These are phyloP conservation scores for Macaria notata DNA, from an alignment of 2,888 invertebrate species.

Conservation along the genomic window DNA sequence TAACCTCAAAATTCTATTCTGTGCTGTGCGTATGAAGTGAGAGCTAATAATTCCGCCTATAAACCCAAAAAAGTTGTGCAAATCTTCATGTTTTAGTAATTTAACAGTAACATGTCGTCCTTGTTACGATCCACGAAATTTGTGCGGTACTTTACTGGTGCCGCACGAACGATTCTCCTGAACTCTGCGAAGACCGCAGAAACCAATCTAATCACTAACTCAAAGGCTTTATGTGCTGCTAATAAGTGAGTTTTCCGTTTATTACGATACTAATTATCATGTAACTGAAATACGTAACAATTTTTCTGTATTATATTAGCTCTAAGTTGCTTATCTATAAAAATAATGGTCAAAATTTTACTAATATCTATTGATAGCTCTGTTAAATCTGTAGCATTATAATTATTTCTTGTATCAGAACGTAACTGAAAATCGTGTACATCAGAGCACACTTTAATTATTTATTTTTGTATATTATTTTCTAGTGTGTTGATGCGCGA, in stretches of 20 bases:
- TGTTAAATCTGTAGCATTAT: no score
- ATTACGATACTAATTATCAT: background rate
- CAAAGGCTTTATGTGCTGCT: conserved; percentile 61
- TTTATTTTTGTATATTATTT: conserved; percentile 11
- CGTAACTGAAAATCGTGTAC: no score
- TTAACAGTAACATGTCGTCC: conserved; percentile 79
- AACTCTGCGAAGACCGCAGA: conserved; percentile 86
- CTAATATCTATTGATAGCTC: no score
- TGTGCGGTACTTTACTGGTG: conserved; percentile 87
- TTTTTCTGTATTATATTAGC: no score
- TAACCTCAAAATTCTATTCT: conserved; percentile 57
- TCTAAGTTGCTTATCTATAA: no score
- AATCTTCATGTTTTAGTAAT: conserved; percentile 39
- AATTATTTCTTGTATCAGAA: no score
- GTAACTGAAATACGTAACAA: no score
- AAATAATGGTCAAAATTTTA: no score
- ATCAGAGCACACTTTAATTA: no score
- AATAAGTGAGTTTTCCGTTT: conserved; percentile 59
- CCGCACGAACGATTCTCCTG: conserved; percentile 85
- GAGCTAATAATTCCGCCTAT: conserved; percentile 22
- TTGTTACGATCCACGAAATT: conserved; percentile 88
- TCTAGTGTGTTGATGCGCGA: conserved; percentile 82
- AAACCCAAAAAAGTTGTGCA: conserved; percentile 17
- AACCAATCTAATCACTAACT: conserved; percentile 74
- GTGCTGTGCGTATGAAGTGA: background rate